Evolutionary conservation across 1,140 invertebrate species (phyloP).

Genomic region (Chrysomallon squamiferum): DNA sequence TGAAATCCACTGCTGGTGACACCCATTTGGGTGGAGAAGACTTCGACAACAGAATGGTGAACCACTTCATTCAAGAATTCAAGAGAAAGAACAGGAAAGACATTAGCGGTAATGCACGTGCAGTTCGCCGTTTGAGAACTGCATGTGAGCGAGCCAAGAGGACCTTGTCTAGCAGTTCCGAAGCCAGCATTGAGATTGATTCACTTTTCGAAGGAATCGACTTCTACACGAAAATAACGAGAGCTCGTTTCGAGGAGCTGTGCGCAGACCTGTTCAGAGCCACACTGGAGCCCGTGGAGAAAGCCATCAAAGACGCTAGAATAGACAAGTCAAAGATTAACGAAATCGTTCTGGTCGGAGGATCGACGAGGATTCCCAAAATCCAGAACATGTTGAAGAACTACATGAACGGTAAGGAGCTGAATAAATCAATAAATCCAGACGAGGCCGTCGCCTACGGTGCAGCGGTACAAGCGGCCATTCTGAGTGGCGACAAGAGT

Average conservation of each 20-base stretch:
- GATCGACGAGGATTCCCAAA: conserved; percentile 76
- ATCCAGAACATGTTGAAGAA: conserved; percentile 93
- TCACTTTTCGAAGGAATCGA: conserved; percentile 40
- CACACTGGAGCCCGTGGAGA: conserved; percentile 93
- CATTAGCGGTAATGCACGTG: conserved; percentile 83
- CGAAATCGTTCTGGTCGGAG: conserved; percentile 70
- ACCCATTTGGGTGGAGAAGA: conserved; percentile 90
- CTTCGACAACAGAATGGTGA: conserved; percentile 96
- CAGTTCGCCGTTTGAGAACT: conserved; percentile 86
- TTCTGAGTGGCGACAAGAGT: conserved; percentile 49
- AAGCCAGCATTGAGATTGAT: conserved; percentile 49
- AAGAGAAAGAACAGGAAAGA: conserved; percentile 97
- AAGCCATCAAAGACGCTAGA: conserved; percentile 59
- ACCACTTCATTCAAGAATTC: conserved; percentile 94
- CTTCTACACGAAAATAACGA: conserved; percentile 60
- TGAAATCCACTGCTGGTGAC: conserved; percentile 93
- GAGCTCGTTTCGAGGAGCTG: conserved; percentile 67
- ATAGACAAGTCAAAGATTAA: conserved; percentile 64
- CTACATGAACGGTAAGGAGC: conserved; percentile 69
- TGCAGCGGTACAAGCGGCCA: conserved; percentile 67
- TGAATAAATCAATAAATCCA: conserved; percentile 49
- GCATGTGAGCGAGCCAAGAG: conserved; percentile 94
- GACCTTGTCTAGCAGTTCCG: conserved; percentile 64
- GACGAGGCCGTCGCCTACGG: conserved; percentile 69
- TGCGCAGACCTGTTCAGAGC: conserved; percentile 85